Evolutionary conservation across 2,888 invertebrate genomes (phyloP).

Genomic region (Torymus texanus): DNA sequence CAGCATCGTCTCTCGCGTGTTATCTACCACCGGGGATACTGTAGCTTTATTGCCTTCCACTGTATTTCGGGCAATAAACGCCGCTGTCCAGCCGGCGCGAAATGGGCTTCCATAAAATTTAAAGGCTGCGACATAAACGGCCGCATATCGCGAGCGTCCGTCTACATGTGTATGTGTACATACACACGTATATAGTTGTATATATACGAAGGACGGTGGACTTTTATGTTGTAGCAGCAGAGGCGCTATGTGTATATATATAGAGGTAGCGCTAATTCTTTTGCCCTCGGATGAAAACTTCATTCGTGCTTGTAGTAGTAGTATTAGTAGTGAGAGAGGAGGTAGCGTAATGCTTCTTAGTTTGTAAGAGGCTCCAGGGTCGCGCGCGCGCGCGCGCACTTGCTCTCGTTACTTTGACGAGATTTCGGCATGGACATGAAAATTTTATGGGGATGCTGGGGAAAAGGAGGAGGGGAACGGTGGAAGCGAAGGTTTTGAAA

Average conservation of each 20-base stretch:
- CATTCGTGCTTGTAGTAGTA: neutral
- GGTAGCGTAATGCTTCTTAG: slow-evolving; percentile 9
- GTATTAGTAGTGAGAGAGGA: too few species aligned
- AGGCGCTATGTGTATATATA: too few species aligned
- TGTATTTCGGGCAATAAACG: slow-evolving; percentile 68
- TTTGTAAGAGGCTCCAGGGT: neutral
- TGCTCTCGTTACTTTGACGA: slow-evolving; percentile 1
- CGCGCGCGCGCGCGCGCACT: neutral
- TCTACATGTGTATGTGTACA: neutral
- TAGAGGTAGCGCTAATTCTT: slow-evolving; percentile 11
- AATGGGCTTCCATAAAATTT: slow-evolving; percentile 67
- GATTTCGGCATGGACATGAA: slow-evolving; percentile 18
- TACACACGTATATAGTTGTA: neutral
- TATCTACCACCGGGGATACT: slow-evolving; percentile 62
- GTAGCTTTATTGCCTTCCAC: slow-evolving; percentile 65
- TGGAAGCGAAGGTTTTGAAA: too few species aligned
- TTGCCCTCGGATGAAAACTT: slow-evolving; percentile 16
- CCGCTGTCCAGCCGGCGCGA: slow-evolving; percentile 63
- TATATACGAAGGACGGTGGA: neutral
- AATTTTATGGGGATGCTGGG: neutral
- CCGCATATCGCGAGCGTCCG: slow-evolving; percentile 19
- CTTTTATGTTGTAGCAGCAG: slow-evolving; percentile 8
- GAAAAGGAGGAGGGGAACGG: too few species aligned
- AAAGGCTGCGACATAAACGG: slow-evolving; percentile 64
- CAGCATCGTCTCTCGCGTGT: slow-evolving; percentile 56